phyloP scores from a whole-genome alignment of 2,888 invertebrate genomes.

The Hypolimnas misippus region DNA sequence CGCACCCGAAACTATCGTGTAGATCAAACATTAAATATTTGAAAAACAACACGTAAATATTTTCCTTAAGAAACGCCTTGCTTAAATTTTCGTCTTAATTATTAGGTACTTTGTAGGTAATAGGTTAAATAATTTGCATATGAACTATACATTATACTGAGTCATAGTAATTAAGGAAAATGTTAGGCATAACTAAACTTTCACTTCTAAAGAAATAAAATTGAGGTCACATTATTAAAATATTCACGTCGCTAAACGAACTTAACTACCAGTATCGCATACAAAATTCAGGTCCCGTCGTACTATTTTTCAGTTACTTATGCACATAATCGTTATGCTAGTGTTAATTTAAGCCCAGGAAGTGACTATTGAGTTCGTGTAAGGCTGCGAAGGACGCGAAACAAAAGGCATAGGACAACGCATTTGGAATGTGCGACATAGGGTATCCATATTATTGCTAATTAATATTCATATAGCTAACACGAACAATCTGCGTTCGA shows the following conservation, averaged over 20 bases:
- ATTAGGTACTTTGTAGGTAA: too few species aligned
- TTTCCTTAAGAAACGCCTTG: too few species aligned
- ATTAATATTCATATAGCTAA: conserved; percentile 69
- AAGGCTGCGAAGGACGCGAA: conserved; percentile 53
- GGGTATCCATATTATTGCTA: conserved; percentile 50
- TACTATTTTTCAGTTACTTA: conserved; percentile 20
- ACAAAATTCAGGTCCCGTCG: conserved; percentile 17
- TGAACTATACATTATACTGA: neutral
- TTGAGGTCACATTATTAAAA: conserved; percentile 18
- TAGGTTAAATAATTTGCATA: too few species aligned
- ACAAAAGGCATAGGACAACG: conserved; percentile 61
- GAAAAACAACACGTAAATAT: too few species aligned
- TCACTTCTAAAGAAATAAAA: conserved; percentile 13
- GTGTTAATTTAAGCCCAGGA: conserved; percentile 30
- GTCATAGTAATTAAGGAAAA: conserved; percentile 11
- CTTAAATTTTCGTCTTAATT: too few species aligned
- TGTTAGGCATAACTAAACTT: neutral
- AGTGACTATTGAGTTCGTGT: conserved; percentile 42
- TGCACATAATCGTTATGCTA: conserved; percentile 14
- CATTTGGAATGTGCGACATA: conserved; percentile 53
- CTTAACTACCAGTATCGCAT: conserved; percentile 9
- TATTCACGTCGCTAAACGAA: conserved; percentile 10
- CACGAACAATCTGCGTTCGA: conserved; percentile 63
- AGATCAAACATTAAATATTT: neutral
- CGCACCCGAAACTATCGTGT: neutral